A percentile compares a stretch with the other conserved stretches of the same genome.
Evolutionary conservation across 2,888 invertebrate genomes (phyloP).

Genomic region (Falcaria lacertinaria): DNA sequence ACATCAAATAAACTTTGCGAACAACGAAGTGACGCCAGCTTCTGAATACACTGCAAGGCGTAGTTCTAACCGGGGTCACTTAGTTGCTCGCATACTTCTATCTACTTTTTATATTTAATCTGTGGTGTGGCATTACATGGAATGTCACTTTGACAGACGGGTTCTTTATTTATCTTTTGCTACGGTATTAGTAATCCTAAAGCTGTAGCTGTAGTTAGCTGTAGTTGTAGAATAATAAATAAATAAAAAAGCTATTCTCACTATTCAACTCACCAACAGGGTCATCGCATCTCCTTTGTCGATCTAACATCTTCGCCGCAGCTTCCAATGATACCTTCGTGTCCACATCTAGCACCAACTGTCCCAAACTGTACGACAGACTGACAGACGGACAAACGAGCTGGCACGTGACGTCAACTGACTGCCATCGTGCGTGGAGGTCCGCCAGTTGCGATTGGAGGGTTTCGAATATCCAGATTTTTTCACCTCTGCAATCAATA

Average conservation of each 20-base stretch:
- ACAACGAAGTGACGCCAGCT: no score
- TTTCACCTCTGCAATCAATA: conserved; percentile 50
- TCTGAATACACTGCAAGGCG: no score
- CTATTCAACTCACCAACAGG: conserved; percentile 38
- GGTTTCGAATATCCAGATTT: conserved; percentile 60
- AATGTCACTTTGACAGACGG: no score
- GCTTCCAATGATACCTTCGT: conserved; percentile 17
- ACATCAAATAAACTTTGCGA: no score
- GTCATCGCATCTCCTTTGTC: conserved; percentile 7
- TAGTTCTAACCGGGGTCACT: no score
- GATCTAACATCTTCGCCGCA: conserved; percentile 17
- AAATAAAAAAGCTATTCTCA: no score
- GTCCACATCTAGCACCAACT: conserved; percentile 14
- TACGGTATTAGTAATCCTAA: no score
- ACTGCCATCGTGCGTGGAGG: conserved; percentile 30
- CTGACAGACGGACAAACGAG: conserved; percentile 40
- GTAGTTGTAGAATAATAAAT: neutral
- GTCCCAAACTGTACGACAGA: conserved; percentile 24
- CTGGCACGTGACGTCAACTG: conserved; percentile 27
- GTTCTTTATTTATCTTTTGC: no score
- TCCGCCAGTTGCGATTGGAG: conserved; percentile 30
- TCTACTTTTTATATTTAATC: no score
- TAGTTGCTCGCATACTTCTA: no score
- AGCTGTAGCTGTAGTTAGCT: no score
- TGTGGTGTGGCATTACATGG: no score